Conservation (phyloP, 30 jellyfish, hydroid and myxozoan genomes). For the Turritopsis dohrnii region DNA sequence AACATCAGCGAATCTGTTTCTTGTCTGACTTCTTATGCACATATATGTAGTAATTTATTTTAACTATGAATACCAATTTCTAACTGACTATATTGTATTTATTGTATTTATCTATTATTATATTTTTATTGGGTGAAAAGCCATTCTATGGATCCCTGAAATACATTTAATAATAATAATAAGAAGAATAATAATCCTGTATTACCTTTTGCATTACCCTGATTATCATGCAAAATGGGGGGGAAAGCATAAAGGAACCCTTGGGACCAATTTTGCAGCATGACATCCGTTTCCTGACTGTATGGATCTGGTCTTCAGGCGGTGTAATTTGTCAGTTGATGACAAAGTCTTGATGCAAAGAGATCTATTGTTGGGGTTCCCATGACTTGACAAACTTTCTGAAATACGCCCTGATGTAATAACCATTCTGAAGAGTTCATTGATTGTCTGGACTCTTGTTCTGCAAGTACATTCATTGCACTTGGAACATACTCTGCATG, state of each 20-base stretch:
- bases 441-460: neutral
- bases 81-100: no score
- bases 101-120: no score
- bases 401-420: neutral
- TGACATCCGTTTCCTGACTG: slow-evolving; percentile 17
- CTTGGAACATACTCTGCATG: slow-evolving; percentile 1
- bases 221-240: neutral
- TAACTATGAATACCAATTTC: no score
- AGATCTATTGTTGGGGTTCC: neutral
- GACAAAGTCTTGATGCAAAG: no score
- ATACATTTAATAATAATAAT: no score
- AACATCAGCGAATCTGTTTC: no score
- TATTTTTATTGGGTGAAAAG: no score
- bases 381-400: neutral
- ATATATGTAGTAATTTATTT: no score
- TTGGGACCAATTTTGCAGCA: slow-evolving; percentile 5
- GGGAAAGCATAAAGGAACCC: slow-evolving; percentile 6
- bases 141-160: no score
- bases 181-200: no score
- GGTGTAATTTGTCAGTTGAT: neutral
- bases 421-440: slow-evolving; percentile 12
- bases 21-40: no score
- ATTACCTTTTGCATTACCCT: neutral
- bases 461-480: neutral
- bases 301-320: neutral